These are phyloP conservation scores for Podarcis lilfordi DNA, from an alignment of 2,797 vertebrate genomes.

Conservation along the genomic window DNA sequence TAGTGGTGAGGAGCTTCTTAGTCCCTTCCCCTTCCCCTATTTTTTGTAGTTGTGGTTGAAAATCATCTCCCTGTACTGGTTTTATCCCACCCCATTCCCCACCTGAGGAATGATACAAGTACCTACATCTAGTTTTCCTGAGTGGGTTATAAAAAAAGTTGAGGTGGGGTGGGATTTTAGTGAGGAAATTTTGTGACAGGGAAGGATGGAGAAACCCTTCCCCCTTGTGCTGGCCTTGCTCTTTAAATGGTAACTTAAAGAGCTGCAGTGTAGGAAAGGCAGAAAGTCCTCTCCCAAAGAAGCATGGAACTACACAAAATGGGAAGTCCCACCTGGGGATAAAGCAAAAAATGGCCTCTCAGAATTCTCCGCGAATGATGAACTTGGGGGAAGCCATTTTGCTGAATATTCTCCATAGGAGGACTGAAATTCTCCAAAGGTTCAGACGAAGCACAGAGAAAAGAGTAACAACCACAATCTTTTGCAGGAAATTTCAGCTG, in stretches of 20 bases:
- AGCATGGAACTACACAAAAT: neutral
- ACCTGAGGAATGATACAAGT: neutral
- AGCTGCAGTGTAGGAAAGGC: neutral
- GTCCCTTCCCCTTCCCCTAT: neutral
- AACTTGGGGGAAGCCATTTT: neutral
- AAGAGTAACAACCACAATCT: no score
- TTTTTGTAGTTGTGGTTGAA: neutral
- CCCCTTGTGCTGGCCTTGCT: neutral
- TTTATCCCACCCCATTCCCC: neutral
- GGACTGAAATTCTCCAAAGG: no score
- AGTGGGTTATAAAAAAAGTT: neutral
- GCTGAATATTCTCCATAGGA: no score
- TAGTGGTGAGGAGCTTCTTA: neutral
- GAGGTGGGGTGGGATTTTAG: neutral
- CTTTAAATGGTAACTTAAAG: neutral
- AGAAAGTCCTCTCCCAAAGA: neutral
- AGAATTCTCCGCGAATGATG: neutral
- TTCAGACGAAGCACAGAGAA: no score
- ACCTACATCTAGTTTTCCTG: neutral
- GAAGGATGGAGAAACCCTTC: neutral
- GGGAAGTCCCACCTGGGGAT: no score
- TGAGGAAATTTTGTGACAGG: neutral
- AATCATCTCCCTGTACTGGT: neutral
- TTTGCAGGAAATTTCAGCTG: no score
- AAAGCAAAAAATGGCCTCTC: no score